Base-by-base conservation (phyloP, 2,888 invertebrate genomes). In the Zele albiditarsus region DNA sequence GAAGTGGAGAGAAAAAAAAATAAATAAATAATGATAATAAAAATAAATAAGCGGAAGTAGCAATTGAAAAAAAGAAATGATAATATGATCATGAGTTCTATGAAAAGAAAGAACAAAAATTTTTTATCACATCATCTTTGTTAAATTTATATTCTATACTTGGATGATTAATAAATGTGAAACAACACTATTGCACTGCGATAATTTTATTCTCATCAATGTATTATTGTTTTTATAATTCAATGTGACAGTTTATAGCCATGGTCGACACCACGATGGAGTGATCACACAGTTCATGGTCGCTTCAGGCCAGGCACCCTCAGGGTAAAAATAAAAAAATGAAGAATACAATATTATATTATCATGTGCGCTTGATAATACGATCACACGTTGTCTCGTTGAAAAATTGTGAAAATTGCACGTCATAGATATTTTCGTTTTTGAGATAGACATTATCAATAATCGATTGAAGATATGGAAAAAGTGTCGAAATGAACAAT, bases 291-390 rank as follows among this genome's bases (percentile, higher is more conserved):
- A 66, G 66, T 46, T 66, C 46, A 66, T 46, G 66, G 46, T 16
- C 12, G 38, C 66, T 46, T 27, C 16, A 66, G 66, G 66, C 46
- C 27, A 49, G 27, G 46, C 49, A 42, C 46, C 23, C 8, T 0
- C 6, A 20, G 5, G 53, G 16, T 66, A 28, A 20, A 28, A 28
- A 31, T 67, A 20, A 53, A 67, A 67, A 53, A 67, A n/a, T 2
- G 38, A 53, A 23, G 20, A 53, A 8, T 53, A 53, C n/a, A 53
- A 20, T 8, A 3, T 20, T 53, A 53, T 28, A 6, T 16, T n/a
- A 49, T 67, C 31, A 28, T 49, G 31, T 27, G 67, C 12, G 68
- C 23, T 68, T 33, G 68, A 68, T 33, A 68, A 53, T 23, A 14
- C 38, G 28, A 49, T 57, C 20, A 10, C 53, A 46, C 67, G 27